Evolutionary conservation across 2,113 vertebrate species (phyloP).

Genomic region (Thymallus thymallus): DNA sequence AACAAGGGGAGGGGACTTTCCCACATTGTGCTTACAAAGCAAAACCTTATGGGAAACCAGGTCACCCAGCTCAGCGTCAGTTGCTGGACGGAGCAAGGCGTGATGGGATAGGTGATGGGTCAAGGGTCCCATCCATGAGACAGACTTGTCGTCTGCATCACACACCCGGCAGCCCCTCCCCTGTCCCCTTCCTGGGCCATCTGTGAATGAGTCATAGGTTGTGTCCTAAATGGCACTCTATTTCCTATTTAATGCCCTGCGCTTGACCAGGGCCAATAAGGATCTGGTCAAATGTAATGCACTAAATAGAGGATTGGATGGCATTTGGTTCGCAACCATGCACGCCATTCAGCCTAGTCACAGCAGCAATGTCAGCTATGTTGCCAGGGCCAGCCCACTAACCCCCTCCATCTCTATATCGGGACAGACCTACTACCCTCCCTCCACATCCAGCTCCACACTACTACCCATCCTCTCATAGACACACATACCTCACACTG

Average conservation of each 20-base stretch:
- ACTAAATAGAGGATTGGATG: no score
- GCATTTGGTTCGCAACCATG: no score
- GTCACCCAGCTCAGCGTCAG: conserved; percentile 29
- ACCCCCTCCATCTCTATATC: conserved; percentile 47
- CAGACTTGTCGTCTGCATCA: no score
- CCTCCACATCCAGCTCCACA: no score
- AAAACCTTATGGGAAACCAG: conserved; percentile 25
- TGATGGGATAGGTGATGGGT: background rate
- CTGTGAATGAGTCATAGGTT: no score
- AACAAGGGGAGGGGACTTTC: conserved; percentile 15
- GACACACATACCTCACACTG: background rate
- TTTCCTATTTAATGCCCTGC: no score
- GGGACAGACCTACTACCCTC: conserved; percentile 5
- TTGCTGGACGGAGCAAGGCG: conserved; percentile 15
- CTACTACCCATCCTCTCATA: background rate
- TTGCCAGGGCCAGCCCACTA: no score
- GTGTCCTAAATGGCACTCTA: no score
- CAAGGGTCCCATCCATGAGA: conserved; percentile 10
- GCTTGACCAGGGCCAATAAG: no score
- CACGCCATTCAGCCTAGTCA: no score
- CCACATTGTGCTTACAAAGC: background rate
- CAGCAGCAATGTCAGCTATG: no score
- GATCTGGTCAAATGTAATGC: no score
- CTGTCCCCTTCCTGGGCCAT: background rate
- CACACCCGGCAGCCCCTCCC: background rate